These are phyloP conservation scores for Athene noctua DNA, from an alignment of 2,113 vertebrate genomes.

Conservation along the genomic window DNA sequence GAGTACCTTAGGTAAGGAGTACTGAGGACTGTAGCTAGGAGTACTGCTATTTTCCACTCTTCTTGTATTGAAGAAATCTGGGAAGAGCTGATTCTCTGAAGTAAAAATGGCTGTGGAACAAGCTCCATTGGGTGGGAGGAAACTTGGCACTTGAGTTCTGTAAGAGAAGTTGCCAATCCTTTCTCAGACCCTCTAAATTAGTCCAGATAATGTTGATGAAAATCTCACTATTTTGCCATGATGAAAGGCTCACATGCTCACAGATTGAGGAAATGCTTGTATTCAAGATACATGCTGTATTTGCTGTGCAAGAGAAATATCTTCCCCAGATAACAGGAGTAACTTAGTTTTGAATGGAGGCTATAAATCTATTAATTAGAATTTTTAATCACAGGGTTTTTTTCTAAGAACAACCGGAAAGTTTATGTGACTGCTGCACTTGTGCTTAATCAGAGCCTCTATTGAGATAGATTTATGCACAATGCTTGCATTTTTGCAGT, in stretches of 20 bases:
- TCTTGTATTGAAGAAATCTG: neutral
- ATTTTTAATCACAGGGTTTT: neutral
- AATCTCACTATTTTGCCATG: neutral
- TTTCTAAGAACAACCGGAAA: neutral
- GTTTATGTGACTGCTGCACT: neutral
- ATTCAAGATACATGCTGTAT: neutral
- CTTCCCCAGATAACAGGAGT: neutral
- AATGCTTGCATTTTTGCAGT: neutral
- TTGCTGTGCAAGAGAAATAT: neutral
- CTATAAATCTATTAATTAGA: neutral
- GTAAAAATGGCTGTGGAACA: neutral
- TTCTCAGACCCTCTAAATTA: neutral
- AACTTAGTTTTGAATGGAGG: neutral
- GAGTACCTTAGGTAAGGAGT: neutral
- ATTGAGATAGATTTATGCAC: neutral
- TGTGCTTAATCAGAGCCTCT: neutral
- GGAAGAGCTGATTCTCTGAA: neutral
- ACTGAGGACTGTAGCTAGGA: neutral
- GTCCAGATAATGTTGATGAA: neutral
- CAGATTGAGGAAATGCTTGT: neutral
- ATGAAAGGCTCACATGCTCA: neutral
- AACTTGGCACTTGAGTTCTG: neutral
- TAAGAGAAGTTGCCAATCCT: neutral
- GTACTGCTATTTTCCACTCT: neutral
- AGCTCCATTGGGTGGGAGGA: neutral